These are phyloP conservation scores for Coryphaenoides rupestris DNA, from an alignment of 2,113 vertebrate genomes.

Conservation along the genomic window DNA sequence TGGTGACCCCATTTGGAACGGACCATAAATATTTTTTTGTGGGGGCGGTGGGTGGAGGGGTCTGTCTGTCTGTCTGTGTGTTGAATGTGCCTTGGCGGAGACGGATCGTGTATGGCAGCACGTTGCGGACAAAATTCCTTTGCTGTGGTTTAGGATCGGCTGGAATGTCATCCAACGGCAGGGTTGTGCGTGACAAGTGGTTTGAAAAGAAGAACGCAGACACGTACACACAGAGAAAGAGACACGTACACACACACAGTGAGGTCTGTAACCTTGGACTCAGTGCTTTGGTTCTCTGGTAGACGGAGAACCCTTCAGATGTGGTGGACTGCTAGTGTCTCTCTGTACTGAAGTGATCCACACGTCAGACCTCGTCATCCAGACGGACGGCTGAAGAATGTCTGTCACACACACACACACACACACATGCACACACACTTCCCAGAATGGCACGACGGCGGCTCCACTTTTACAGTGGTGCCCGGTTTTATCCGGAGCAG, in stretches of 20 bases:
- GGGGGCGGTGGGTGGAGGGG: too few relatives aligned
- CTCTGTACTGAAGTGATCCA: background rate
- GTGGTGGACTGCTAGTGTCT: background rate
- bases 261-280: constrained; percentile 21
- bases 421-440: too few relatives aligned
- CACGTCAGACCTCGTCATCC: too few relatives aligned
- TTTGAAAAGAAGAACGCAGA: constrained; percentile 9
- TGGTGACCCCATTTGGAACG: too few relatives aligned
- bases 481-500: too few relatives aligned
- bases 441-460: too few relatives aligned
- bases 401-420: too few relatives aligned
- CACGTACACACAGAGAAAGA: constrained; percentile 24
- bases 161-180: constrained; percentile 64
- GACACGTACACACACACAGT: constrained; percentile 1
- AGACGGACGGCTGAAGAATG: too few relatives aligned
- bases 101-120: constrained; percentile 22
- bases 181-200: constrained; percentile 34
- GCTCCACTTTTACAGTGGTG: too few relatives aligned
- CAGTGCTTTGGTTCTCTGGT: constrained; percentile 11
- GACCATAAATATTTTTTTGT: too few relatives aligned
- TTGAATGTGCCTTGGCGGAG: constrained; percentile 16
- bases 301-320: constrained; percentile 12
- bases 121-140: constrained; percentile 29
- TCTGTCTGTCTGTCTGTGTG: background rate
- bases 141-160: constrained; percentile 43